These are phyloP conservation scores for Dynastes tityus DNA, from an alignment of 2,888 invertebrate genomes.

Conservation along the genomic window DNA sequence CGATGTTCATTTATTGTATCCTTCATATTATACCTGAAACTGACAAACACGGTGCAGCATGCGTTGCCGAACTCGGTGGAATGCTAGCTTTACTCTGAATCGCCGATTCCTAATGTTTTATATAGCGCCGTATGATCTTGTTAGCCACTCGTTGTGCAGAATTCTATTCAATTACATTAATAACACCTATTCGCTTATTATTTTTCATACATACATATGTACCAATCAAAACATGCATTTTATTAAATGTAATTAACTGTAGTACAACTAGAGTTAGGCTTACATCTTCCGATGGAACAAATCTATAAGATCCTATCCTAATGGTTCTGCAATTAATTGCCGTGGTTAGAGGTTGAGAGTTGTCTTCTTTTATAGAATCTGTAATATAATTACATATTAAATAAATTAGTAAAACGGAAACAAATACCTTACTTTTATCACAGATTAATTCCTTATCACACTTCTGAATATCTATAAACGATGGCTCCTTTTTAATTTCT, in stretches of 20 bases:
- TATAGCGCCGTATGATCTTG: too few relatives aligned
- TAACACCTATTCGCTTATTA: too few relatives aligned
- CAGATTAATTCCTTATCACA: slow-evolving; percentile 41
- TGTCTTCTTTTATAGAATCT: slow-evolving; percentile 57
- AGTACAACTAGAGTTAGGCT: slow-evolving; percentile 56
- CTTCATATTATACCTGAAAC: too few relatives aligned
- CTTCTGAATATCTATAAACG: slow-evolving; percentile 62
- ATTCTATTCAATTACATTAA: too few relatives aligned
- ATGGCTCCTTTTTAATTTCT: slow-evolving; percentile 65
- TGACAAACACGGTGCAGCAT: too few relatives aligned
- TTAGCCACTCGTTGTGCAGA: too few relatives aligned
- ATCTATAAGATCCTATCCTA: slow-evolving; percentile 89
- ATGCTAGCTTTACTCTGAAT: too few relatives aligned
- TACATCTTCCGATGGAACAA: slow-evolving; percentile 83
- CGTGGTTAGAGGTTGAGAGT: slow-evolving; percentile 42
- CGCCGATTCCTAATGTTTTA: too few relatives aligned
- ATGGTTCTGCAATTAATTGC: slow-evolving; percentile 79
- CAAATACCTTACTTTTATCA: slow-evolving; percentile 35
- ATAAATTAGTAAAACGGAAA: slow-evolving; percentile 41
- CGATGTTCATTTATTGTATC: too few relatives aligned
- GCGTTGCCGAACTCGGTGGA: too few relatives aligned
- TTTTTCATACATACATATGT: too few relatives aligned
- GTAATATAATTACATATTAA: slow-evolving; percentile 28
- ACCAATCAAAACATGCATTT: background rate
- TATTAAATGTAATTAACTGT: background rate